Percentiles rank a stretch among this genome's conserved stretches.
Conservation (phyloP, 2,888 invertebrate genomes). For the Macrophya annulata region DNA sequence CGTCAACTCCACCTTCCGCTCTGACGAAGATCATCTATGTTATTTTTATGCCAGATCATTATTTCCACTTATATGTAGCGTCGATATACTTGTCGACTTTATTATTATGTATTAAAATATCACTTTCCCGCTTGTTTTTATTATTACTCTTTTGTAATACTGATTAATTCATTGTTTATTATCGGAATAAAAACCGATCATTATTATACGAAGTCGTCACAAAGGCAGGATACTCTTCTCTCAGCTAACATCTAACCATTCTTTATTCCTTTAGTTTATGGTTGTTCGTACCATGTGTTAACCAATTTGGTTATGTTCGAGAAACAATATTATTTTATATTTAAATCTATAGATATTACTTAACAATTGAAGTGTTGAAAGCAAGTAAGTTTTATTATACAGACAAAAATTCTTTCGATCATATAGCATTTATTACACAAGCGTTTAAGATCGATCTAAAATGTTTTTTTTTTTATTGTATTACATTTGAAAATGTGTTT, state of each 20-base stretch:
- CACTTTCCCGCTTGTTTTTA: background rate
- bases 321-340: slow-evolving; percentile 28
- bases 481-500: background rate
- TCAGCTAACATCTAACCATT: background rate
- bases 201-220: background rate
- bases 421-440: background rate
- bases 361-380: background rate
- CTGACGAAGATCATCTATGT: background rate
- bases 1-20: slow-evolving; percentile 31
- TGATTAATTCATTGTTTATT: background rate
- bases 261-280: background rate
- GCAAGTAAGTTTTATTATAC: background rate
- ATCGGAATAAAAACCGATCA: background rate
- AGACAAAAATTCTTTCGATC: background rate
- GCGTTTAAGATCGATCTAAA: background rate
- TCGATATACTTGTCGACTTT: background rate
- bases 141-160: background rate
- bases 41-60: slow-evolving; percentile 2
- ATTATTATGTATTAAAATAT: background rate
- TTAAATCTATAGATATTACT: background rate
- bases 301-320: slow-evolving; percentile 37
- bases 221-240: background rate
- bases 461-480: background rate
- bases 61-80: slow-evolving; percentile 1
- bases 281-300: slow-evolving; percentile 31